Base-by-base conservation (phyloP, 1,140 invertebrate species). In the Bilobella aurantiaca region DNA sequence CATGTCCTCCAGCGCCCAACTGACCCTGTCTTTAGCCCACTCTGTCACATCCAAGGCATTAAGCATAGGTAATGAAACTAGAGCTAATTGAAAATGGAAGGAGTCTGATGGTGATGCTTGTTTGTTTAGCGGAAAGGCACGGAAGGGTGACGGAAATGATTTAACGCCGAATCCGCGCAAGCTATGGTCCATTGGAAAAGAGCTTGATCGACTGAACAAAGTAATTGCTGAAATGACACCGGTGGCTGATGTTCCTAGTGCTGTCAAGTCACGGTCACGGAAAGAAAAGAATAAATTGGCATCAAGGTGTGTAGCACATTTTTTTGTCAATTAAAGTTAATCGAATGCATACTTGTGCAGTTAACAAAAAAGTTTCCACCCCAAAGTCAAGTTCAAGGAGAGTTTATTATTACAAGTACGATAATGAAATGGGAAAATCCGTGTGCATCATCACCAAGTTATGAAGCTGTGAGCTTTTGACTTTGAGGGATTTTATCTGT, bases 201-300 rank as follows among this genome's bases (percentile, higher is more conserved):
- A 98, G 80, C 80, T 98, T 70, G 89, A 94, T 73, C 92, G 93
- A 77, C 81, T 97, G n/a, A 89, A 89, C 62, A 85, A 86, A 74
- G 85, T 90, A 47, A 97, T 97, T 67, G 96, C 93, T 75, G 91
- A 94, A 73, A 93, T 97, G 89, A 92, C 92, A 32, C 92, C 93
- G 18, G 90, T 94, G 2, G 91, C 88, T 73, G 93, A 97, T 76
- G 79, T 96, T 72, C 93, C 94, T 25, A 90, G 91, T 73, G 90
- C 88, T 74, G 85, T 87, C 1, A 81, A 93, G 69, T 89, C 90
- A 1, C 94, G 93, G 77, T 93, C 92, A 5, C 84, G 93, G 27
- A 96, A 96, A 78, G 94, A 98, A 78, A 98, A 98, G 75, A 98
- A 98, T 77, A 98, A 98, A 80, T 79, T 97, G 28, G 94, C 95